Evolutionary conservation across 2,113 vertebrate genomes (phyloP), one percentile per base, ranked within the genome.

Genomic region (Festucalex cinctus): DNA sequence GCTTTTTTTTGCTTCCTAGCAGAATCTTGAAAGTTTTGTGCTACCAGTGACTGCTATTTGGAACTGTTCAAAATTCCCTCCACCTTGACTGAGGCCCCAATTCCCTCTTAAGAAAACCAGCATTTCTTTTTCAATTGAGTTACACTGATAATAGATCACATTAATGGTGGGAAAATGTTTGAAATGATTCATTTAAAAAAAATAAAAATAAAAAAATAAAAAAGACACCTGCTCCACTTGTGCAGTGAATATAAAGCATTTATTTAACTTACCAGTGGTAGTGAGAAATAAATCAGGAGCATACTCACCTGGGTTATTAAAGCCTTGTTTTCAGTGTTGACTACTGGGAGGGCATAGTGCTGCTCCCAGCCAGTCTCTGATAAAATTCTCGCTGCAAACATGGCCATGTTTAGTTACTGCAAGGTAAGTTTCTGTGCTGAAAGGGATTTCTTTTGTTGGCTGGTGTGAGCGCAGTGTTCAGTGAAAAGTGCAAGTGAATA

Each of bases 291-390:
- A n/a, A 28, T 44, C 26, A n/a, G 64, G 5, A 6, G 3, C 1
- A 17, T 46, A 67, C 92, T 92, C 77, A 96, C 96, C 92, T 95
- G 78, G 0, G 92, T 82, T 65, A 95, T 86, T 83, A 96, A 63
- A 0, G 80, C 75, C 80, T 88, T 93, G 89, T 98, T 98, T 64
- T 92, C 93, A 6, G 86, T 70, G 77, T 90, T 94, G 19, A 91
- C 89, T 76, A 94, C 90, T 0, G 95, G 97, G 22, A 96, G 63
- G 9, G 93, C 93, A 56, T 93, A 93, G 14, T 89, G 90, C 65
- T 88, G 73, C 41, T 94, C 92, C 96, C 96, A 96, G 7, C 71
- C 83, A 6, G 94, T 51, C 62, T 94, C 93, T 1, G 82, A 76
- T 69, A 96, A 78, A 26, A 93, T 58, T 3, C 53, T 24, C 7